phyloP scores from a whole-genome alignment of 2,113 vertebrate genomes.

The Sterrhoptilus dennistouni region DNA sequence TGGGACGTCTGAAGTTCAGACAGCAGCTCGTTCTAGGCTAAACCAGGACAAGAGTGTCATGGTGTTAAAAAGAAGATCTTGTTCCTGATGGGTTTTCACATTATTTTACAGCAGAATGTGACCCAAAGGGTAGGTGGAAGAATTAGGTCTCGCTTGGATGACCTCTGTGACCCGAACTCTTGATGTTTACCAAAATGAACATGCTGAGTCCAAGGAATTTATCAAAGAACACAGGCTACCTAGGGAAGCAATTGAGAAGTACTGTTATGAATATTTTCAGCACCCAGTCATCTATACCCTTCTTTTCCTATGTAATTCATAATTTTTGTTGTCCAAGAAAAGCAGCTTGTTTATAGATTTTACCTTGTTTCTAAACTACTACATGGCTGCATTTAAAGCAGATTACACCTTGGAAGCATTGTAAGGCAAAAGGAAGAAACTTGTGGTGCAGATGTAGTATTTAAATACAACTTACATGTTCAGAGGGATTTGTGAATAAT shows the following conservation, averaged over 20 bases:
- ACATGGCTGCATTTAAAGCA: background rate
- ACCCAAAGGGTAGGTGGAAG: background rate
- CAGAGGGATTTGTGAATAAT: background rate
- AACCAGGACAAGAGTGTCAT: accelerated
- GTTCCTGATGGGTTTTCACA: background rate
- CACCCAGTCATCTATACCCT: background rate
- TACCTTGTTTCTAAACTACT: background rate
- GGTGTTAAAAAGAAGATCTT: background rate
- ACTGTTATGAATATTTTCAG: background rate
- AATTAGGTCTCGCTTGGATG: background rate
- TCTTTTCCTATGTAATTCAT: background rate
- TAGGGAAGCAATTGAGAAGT: background rate
- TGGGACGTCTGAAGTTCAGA: background rate
- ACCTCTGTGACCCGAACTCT: background rate
- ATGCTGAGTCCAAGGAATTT: background rate
- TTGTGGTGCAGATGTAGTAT: background rate
- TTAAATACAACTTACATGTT: background rate
- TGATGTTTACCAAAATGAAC: accelerated
- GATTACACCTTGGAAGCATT: background rate
- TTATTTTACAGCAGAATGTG: background rate
- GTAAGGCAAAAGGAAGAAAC: background rate
- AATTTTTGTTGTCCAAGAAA: background rate
- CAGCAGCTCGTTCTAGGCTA: background rate
- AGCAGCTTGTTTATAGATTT: background rate
- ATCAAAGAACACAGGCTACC: background rate